Percentiles rank a stretch among this genome's conserved stretches.
phyloP scores from a whole-genome alignment of 2,797 vertebrate genomes.

The Pseudopleuronectes americanus region DNA sequence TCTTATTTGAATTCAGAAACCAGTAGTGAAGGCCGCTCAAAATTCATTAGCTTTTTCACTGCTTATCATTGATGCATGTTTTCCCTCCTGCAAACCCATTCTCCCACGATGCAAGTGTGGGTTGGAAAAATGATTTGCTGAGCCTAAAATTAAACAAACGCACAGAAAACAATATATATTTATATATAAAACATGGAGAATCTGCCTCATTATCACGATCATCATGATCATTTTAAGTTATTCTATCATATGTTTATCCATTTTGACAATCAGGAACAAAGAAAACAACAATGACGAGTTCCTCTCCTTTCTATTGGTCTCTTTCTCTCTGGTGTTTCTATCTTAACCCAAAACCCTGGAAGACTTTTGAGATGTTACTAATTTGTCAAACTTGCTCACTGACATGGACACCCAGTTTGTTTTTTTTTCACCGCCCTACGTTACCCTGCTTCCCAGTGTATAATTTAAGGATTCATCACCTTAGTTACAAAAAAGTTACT shows the following conservation, averaged over 20 bases:
- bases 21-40: no score
- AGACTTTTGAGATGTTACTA: slow-evolving; percentile 76
- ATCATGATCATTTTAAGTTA: slow-evolving; percentile 47
- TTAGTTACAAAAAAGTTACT: slow-evolving; percentile 69
- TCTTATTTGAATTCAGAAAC: background rate
- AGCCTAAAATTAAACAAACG: slow-evolving; percentile 58
- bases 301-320: slow-evolving; percentile 77
- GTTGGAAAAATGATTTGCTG: slow-evolving; percentile 63
- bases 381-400: slow-evolving; percentile 49
- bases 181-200: slow-evolving; percentile 47
- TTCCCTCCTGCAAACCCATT: slow-evolving; percentile 26
- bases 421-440: background rate
- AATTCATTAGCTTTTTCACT: background rate
- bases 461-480: slow-evolving; percentile 38
- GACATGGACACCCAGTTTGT: slow-evolving; percentile 13
- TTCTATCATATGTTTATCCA: slow-evolving; percentile 53
- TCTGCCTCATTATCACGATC: slow-evolving; percentile 50
- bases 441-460: slow-evolving; percentile 71
- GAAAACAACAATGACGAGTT: slow-evolving; percentile 77
- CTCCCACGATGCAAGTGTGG: slow-evolving; percentile 60
- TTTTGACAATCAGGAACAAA: slow-evolving; percentile 62
- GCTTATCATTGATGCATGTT: background rate
- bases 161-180: slow-evolving; percentile 50
- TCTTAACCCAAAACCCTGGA: slow-evolving; percentile 77
- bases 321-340: slow-evolving; percentile 63